A percentile compares a stretch with the other conserved stretches of the same genome.
Conservation (phyloP, 2,888 invertebrate species). For the Eupithecia subumbrata region DNA sequence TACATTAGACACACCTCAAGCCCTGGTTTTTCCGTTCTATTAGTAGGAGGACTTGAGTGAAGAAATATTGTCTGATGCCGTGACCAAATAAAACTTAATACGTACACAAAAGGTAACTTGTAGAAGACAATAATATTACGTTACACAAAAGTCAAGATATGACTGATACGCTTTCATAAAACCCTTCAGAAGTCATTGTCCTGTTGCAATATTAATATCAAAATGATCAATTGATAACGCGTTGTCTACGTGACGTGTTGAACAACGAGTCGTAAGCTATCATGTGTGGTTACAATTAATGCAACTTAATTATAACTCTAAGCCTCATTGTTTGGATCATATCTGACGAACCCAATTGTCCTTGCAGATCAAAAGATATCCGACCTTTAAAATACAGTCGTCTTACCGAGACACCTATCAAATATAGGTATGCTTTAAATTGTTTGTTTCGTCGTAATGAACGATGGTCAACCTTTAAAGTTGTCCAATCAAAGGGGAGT, state of each 20-base stretch:
- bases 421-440: background rate
- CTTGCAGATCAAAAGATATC: slow-evolving; percentile 9
- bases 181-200: slow-evolving; percentile 57
- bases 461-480: slow-evolving; percentile 26
- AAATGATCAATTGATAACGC: slow-evolving; percentile 57
- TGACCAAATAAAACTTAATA: background rate
- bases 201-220: slow-evolving; percentile 59
- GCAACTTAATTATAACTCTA: slow-evolving; percentile 13
- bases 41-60: background rate
- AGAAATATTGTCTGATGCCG: background rate
- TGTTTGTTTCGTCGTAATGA: slow-evolving; percentile 12
- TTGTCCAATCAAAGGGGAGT: slow-evolving; percentile 36
- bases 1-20: background rate
- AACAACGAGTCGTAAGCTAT: slow-evolving; percentile 44
- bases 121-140: background rate
- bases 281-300: slow-evolving; percentile 10
- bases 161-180: slow-evolving; percentile 50
- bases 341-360: slow-evolving; percentile 8
- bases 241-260: slow-evolving; percentile 52
- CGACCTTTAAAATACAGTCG: slow-evolving; percentile 3
- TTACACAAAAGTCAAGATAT: slow-evolving; percentile 10
- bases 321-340: slow-evolving; percentile 9
- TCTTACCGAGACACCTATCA: background rate
- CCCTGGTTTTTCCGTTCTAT: background rate
- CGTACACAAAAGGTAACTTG: background rate